A percentile compares a stretch with the other conserved stretches of the same genome.
These are phyloP conservation scores for Dolichoris vasculosae DNA, from an alignment of 1,140 invertebrate genomes.

Conservation along the genomic window DNA sequence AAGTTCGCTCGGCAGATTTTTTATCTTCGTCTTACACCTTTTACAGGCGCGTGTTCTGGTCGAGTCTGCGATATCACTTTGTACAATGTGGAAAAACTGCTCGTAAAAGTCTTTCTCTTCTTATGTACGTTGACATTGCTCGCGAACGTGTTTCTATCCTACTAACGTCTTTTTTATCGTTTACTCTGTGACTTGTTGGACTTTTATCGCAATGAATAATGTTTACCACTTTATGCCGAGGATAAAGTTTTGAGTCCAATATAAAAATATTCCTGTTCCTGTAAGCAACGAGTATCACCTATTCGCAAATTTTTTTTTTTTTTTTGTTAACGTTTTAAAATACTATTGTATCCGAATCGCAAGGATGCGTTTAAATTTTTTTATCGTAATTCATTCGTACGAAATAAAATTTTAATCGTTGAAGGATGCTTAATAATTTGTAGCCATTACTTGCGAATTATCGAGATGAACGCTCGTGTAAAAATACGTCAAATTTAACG, in stretches of 20 bases:
- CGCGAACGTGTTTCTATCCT: background rate
- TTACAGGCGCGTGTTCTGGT: background rate
- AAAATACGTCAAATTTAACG: no score
- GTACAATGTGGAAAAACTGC: background rate
- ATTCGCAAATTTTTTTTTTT: no score
- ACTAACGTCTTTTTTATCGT: background rate
- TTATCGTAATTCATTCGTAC: no score
- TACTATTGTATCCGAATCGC: no score
- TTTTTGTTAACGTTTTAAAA: no score
- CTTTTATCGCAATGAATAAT: background rate
- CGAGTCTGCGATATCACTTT: slow-evolving; percentile 6
- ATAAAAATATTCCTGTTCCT: background rate
- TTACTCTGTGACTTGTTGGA: background rate
- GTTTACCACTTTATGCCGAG: background rate
- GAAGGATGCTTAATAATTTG: no score
- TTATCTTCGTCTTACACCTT: background rate
- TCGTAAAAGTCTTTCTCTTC: slow-evolving; percentile 30
- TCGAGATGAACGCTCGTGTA: no score
- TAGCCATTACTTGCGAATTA: no score
- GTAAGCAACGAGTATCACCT: no score
- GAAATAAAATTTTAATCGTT: no score
- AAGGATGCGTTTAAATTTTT: no score
- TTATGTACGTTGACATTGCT: slow-evolving; percentile 5
- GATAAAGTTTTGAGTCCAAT: background rate
- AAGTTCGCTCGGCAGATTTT: background rate